A percentile compares a stretch with the other conserved stretches of the same genome.
phyloP scores from a whole-genome alignment of 2,888 invertebrate species.

The Thereva nobilitata region DNA sequence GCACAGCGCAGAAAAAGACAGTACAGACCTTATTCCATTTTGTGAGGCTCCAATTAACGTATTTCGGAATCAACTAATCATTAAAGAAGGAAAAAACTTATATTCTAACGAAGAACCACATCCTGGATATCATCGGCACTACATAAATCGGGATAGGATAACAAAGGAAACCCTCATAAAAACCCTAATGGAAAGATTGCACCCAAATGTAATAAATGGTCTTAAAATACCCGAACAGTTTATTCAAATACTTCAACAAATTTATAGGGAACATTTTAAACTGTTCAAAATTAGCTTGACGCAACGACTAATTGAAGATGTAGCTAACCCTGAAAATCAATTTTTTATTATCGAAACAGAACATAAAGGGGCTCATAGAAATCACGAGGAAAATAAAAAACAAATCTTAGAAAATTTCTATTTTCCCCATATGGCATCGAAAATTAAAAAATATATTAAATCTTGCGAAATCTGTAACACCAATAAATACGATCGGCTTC shows the following conservation, averaged over 20 bases:
- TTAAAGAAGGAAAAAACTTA: not conserved
- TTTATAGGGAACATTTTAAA: conserved; percentile 22
- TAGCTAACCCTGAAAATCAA: conserved; percentile 19
- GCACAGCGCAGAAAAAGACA: conserved; percentile 1
- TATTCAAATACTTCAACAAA: conserved; percentile 31
- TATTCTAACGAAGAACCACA: conserved; percentile 5
- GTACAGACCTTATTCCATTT: conserved; percentile 7
- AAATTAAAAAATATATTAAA: conserved; percentile 19
- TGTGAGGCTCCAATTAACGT: conserved; percentile 21
- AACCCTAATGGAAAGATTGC: conserved; percentile 7
- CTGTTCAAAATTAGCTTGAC: conserved; percentile 24
- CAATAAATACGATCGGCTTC: conserved; percentile 35
- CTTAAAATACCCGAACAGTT: conserved; percentile 27
- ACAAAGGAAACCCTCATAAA: conserved; percentile 7
- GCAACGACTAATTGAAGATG: conserved; percentile 21
- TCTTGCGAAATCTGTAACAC: conserved; percentile 26
- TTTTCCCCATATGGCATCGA: conserved; percentile 28
- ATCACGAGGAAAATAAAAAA: conserved; percentile 17
- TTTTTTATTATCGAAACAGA: conserved; percentile 29
- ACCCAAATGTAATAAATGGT: conserved; percentile 21
- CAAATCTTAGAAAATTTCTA: conserved; percentile 31
- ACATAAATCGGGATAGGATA: not conserved
- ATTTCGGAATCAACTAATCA: conserved; percentile 12
- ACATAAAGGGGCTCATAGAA: conserved; percentile 31
- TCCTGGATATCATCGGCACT: not conserved